phyloP scores from a whole-genome alignment of 2,797 vertebrate genomes.

The Sebastes hubbsi region DNA sequence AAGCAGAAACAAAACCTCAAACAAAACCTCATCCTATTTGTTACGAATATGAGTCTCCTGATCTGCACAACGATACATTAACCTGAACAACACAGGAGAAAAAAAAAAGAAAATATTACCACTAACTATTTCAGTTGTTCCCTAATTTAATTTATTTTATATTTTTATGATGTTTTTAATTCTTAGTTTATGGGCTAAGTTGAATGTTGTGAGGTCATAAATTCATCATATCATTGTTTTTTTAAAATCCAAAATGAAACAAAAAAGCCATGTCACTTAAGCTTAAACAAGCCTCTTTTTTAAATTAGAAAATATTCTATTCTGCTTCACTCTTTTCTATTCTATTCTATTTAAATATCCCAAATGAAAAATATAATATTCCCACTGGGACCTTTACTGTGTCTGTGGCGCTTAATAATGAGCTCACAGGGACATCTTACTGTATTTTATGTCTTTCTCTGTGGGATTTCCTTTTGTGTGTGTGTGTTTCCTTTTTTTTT shows the following conservation, averaged over 20 bases:
- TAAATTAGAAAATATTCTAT: neutral
- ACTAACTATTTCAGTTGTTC: neutral
- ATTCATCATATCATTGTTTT: neutral
- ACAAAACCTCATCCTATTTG: slow-evolving; percentile 58
- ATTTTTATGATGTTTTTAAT: neutral
- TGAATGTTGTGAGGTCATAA: neutral
- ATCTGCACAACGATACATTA: slow-evolving; percentile 41
- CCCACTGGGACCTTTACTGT: slow-evolving; percentile 28
- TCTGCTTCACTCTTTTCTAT: neutral
- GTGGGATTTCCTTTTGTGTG: neutral
- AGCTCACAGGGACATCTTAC: neutral
- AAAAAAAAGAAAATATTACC: neutral
- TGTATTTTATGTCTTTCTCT: neutral
- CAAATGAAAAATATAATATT: slow-evolving; percentile 21
- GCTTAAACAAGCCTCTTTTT: neutral
- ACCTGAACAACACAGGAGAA: slow-evolving; percentile 9
- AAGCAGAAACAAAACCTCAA: slow-evolving; percentile 65
- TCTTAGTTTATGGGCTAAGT: neutral
- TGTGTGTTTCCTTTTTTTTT: neutral
- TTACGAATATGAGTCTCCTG: slow-evolving; percentile 44
- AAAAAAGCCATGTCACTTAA: neutral
- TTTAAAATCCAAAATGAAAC: neutral
- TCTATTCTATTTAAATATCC: slow-evolving; percentile 13
- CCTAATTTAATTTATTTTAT: neutral
- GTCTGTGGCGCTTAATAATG: slow-evolving; percentile 23